Conservation (phyloP, 2,888 invertebrate genomes). For the Coelopa pilipes region DNA sequence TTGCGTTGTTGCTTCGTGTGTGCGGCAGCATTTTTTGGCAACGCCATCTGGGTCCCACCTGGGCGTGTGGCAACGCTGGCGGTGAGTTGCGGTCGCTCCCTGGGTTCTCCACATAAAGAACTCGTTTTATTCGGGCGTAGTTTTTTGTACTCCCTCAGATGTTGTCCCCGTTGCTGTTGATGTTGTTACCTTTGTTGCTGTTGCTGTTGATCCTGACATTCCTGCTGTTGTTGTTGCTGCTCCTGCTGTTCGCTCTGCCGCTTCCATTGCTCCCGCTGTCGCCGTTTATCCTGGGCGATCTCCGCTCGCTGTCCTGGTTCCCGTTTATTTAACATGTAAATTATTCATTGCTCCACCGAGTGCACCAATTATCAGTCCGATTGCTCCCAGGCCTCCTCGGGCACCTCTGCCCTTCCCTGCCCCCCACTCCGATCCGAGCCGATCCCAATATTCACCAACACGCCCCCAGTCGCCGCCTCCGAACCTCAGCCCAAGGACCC, state of each 20-base stretch:
- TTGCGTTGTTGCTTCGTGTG: neutral
- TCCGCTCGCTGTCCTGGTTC: neutral
- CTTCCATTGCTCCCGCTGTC: neutral
- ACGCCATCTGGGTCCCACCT: neutral
- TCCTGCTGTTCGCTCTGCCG: no score
- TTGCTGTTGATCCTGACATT: neutral
- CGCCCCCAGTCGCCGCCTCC: no score
- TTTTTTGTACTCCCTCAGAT: neutral
- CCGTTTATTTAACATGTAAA: slow-evolving; percentile 54
- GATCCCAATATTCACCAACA: no score
- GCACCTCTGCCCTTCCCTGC: neutral
- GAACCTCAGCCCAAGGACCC: no score
- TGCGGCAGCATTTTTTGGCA: slow-evolving; percentile 8
- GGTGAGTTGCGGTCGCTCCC: no score
- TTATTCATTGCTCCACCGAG: slow-evolving; percentile 58
- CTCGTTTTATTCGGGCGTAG: no score
- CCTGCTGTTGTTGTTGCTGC: neutral
- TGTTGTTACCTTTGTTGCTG: slow-evolving; percentile 7
- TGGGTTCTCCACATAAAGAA: no score
- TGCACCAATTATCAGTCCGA: slow-evolving; percentile 59
- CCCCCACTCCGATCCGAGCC: neutral
- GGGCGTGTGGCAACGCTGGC: neutral
- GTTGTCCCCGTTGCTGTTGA: neutral
- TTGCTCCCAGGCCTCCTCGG: slow-evolving; percentile 15
- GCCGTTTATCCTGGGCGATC: slow-evolving; percentile 4